Base-by-base conservation (phyloP, 2,113 vertebrate genomes). In the Tautogolabrus adspersus region DNA sequence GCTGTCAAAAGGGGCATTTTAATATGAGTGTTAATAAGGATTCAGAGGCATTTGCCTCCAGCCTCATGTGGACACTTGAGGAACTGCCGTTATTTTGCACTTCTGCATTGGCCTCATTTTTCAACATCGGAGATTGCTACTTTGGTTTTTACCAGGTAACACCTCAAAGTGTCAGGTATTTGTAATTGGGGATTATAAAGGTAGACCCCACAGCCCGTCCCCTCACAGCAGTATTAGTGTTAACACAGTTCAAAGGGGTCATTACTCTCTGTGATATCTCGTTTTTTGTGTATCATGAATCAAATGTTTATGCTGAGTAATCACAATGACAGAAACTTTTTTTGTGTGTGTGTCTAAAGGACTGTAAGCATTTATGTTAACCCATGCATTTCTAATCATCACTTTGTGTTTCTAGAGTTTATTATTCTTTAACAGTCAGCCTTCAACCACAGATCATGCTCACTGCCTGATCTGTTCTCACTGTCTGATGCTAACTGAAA, bases 241-340 rank as follows among this genome's bases (percentile, higher is more conserved):
- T 10, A 23, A 67, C 49, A 38, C 34, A 54, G 19, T 40, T 30
- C 49, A 54, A 3, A 21, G 44, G 2, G 30, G 47, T 38, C 19
- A 22, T 22, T 38, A 21, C 7, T 38, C 64, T 54, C 7, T 42
- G 40, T 42, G 40, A 11, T 10, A 42, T 42, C 40, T 10, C 1
- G 2, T 37, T 51, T 37, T 19, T 37, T 37, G 11, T 37, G 3
- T 51, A 52, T 21, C 30, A 37, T 5, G 1, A 2, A 9, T 52
- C n/a, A 66, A 2, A 52, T 38, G n/a, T 51, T 38, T 60, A 18
- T n/a, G 16, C 44, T 60, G 69, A 3, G 40, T 15, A 71, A 71
- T 6, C 68, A 51, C 13, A 42, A 40, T 0, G 12, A 3, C 49
- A 46, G 6, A 30, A 61, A 51, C 46, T 9, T 2, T 10, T 37